Evolutionary conservation across 2,113 vertebrate genomes (phyloP).

Genomic region (Catharus fuscescens): DNA sequence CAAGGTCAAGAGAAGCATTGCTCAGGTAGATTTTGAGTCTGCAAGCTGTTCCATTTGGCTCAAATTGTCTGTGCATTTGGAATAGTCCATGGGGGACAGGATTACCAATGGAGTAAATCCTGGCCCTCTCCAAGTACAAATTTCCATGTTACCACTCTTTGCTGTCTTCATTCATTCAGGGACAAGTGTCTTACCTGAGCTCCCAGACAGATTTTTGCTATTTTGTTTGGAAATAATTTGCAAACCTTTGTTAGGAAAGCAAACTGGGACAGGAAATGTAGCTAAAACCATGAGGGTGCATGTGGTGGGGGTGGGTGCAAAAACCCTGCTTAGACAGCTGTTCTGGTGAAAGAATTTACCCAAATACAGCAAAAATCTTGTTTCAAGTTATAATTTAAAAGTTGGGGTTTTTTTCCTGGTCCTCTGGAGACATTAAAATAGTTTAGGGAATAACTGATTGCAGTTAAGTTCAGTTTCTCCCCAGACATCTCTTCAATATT

Average conservation of each 20-base stretch:
- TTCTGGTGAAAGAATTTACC: background rate
- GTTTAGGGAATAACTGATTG: background rate
- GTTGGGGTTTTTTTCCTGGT: background rate
- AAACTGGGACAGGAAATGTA: background rate
- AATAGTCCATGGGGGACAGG: background rate
- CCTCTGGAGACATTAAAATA: background rate
- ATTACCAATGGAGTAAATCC: background rate
- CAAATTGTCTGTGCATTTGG: background rate
- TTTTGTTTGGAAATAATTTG: background rate
- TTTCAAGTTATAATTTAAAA: background rate
- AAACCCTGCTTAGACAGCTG: background rate
- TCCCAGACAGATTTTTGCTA: background rate
- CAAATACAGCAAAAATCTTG: background rate
- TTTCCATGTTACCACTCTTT: background rate
- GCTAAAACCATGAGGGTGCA: background rate
- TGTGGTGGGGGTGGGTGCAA: background rate
- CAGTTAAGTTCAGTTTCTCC: background rate
- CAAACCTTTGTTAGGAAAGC: background rate
- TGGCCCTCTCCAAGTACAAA: background rate
- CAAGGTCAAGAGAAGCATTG: background rate
- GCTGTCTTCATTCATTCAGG: background rate
- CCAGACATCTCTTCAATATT: background rate
- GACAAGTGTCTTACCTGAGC: background rate
- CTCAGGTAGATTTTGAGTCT: background rate
- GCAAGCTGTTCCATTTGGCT: slow-evolving; percentile 28